A percentile compares a stretch with the other conserved stretches of the same genome.
phyloP scores from a whole-genome alignment of 2,113 vertebrate genomes.

The Excalfactoria chinensis region DNA sequence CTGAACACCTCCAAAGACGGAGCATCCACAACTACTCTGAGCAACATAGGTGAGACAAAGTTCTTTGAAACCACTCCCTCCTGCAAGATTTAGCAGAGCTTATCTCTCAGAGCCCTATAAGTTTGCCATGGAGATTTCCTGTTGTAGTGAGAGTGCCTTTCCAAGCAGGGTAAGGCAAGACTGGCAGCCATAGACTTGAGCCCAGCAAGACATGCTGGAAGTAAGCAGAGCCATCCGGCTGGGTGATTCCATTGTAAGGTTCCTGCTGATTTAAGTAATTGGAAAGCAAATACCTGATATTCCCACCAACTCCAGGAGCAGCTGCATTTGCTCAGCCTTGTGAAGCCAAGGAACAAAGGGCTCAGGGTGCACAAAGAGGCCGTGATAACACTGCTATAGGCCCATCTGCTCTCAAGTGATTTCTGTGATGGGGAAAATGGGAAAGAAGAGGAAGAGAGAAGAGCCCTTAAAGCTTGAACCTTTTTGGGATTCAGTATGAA shows the following conservation, averaged over 20 bases:
- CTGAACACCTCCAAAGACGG: too few relatives aligned
- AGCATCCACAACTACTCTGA: too few relatives aligned
- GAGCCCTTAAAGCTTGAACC: not conserved
- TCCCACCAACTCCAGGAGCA: not conserved
- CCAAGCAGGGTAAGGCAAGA: not conserved
- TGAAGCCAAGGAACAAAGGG: not conserved
- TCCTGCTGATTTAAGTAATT: not conserved
- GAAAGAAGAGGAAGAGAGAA: not conserved
- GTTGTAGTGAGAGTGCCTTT: not conserved
- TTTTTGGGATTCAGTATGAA: not conserved
- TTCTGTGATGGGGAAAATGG: not conserved
- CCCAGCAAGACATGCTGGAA: not conserved
- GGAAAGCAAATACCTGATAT: conserved; percentile 5
- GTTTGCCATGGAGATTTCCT: not conserved
- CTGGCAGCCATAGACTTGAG: not conserved
- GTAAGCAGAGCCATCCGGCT: not conserved
- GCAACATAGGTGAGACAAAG: not conserved
- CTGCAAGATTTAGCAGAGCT: not conserved
- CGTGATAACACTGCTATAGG: not conserved
- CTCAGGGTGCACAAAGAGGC: not conserved
- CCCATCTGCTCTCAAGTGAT: conserved; percentile 17
- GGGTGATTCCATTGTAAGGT: not conserved
- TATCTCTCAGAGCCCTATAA: not conserved
- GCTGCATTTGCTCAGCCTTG: not conserved
- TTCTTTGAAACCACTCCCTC: not conserved